Conservation (phyloP, 2,797 vertebrate genomes). For the Falco cherrug region DNA sequence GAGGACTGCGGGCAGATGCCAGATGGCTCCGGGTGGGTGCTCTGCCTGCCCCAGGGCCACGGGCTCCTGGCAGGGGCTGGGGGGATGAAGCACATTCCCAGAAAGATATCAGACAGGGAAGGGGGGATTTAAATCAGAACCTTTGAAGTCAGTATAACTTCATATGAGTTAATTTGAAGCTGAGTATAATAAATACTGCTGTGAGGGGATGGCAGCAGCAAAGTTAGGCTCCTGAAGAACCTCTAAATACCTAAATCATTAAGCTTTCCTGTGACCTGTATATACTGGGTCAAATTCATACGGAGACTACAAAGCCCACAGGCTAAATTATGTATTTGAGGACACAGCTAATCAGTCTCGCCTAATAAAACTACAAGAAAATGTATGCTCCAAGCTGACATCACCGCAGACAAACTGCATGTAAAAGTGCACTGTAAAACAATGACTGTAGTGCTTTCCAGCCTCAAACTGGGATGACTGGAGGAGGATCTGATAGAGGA, state of each 20-base stretch:
- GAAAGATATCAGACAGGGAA: neutral
- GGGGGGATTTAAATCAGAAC: neutral
- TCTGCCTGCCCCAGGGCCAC: neutral
- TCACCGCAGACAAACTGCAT: neutral
- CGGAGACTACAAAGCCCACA: neutral
- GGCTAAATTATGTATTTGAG: slow-evolving; percentile 38
- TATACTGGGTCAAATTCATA: slow-evolving; percentile 45
- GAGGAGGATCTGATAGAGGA: slow-evolving; percentile 22
- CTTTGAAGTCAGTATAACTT: neutral
- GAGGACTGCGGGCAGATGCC: neutral
- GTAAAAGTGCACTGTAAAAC: slow-evolving; percentile 5
- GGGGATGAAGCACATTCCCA: neutral
- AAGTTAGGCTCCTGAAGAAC: neutral
- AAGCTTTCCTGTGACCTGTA: slow-evolving; percentile 36
- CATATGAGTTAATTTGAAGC: neutral
- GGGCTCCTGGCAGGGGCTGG: neutral
- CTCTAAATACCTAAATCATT: slow-evolving; percentile 15
- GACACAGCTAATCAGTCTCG: slow-evolving; percentile 22
- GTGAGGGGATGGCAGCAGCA: neutral
- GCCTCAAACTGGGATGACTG: neutral
- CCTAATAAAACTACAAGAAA: slow-evolving; percentile 53
- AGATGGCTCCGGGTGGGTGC: slow-evolving; percentile 52
- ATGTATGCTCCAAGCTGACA: neutral
- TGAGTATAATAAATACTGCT: neutral
- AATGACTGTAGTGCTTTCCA: neutral